phyloP scores from a whole-genome alignment of 1,140 invertebrate species.

The Pogonognathellus flavescens region DNA sequence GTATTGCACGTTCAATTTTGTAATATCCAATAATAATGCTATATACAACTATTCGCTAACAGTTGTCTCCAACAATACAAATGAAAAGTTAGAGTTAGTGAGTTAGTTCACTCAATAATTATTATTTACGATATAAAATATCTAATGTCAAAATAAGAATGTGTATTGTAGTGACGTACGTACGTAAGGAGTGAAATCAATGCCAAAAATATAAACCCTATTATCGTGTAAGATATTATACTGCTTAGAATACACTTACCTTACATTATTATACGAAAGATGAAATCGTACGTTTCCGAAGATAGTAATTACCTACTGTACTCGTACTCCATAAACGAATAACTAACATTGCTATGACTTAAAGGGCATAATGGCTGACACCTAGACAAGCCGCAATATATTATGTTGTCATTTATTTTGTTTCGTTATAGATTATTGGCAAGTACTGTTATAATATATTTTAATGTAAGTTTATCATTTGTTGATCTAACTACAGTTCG shows the following conservation, averaged over 20 bases:
- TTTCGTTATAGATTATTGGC: too few species aligned
- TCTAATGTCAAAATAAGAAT: too few species aligned
- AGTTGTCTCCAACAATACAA: not conserved
- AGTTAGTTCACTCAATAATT: not conserved
- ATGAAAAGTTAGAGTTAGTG: not conserved
- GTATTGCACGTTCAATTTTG: slow-evolving; percentile 38
- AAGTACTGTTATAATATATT: too few species aligned
- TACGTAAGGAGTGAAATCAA: slow-evolving; percentile 22
- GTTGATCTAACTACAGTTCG: too few species aligned
- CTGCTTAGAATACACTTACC: not conserved
- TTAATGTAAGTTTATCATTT: too few species aligned
- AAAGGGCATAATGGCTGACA: too few species aligned
- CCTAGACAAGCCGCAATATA: too few species aligned
- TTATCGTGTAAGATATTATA: slow-evolving; percentile 32
- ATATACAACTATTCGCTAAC: not conserved
- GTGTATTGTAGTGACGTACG: not conserved
- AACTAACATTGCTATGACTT: too few species aligned
- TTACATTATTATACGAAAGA: slow-evolving; percentile 4
- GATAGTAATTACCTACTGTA: too few species aligned
- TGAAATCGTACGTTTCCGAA: too few species aligned
- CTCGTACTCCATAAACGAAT: too few species aligned
- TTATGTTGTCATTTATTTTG: too few species aligned
- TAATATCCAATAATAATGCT: slow-evolving; percentile 1
- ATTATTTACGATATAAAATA: not conserved
- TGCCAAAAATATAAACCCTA: slow-evolving; percentile 37